These are phyloP conservation scores for Numenius phaeopus DNA, from an alignment of 2,797 vertebrate species.

Conservation along the genomic window DNA sequence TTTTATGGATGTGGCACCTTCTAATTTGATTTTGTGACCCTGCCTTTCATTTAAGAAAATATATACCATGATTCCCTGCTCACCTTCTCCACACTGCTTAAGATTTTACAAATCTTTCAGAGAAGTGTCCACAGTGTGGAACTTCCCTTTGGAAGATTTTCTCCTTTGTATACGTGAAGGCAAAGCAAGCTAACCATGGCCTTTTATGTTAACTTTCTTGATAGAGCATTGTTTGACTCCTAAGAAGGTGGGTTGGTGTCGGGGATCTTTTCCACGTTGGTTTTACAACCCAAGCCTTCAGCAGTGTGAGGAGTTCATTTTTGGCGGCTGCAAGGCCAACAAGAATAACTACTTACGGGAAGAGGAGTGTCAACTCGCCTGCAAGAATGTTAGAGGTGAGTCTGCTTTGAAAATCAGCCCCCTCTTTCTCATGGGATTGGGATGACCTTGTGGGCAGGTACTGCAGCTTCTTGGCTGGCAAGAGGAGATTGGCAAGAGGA, in stretches of 20 bases:
- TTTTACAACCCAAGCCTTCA: slow-evolving; percentile 86
- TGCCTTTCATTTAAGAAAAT: neutral
- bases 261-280: slow-evolving; percentile 92
- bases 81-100: neutral
- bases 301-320: slow-evolving; percentile 84
- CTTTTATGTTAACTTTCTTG: neutral
- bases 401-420: neutral
- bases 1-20: neutral
- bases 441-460: neutral
- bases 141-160: neutral
- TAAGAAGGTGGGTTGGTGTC: slow-evolving; percentile 90
- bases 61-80: neutral
- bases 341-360: slow-evolving; percentile 91
- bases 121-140: neutral
- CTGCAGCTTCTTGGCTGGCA: neutral
- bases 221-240: slow-evolving; percentile 91
- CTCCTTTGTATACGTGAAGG: neutral
- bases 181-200: neutral
- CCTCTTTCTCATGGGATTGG: neutral
- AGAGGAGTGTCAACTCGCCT: slow-evolving; percentile 87
- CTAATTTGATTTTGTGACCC: neutral
- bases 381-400: slow-evolving; percentile 79
- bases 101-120: neutral
- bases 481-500: no score
- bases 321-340: slow-evolving; percentile 87